Percentiles rank a stretch among this genome's conserved stretches.
Evolutionary conservation across 2,113 vertebrate genomes (phyloP).

Genomic region (Isichthys henryi): DNA sequence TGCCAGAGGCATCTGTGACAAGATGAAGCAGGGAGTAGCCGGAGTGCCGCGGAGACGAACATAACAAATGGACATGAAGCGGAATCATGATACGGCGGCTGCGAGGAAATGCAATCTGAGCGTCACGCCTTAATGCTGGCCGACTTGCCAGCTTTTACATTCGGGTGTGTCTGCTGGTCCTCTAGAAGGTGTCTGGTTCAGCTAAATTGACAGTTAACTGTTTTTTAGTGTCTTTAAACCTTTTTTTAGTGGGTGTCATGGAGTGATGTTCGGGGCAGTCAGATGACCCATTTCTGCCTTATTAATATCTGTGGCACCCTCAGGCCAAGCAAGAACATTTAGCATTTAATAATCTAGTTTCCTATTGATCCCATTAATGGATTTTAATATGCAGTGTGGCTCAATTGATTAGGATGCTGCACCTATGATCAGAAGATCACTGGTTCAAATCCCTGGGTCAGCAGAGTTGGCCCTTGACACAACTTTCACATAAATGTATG

Average conservation of each 20-base stretch:
- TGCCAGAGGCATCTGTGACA: constrained; percentile 28
- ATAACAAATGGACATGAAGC: constrained; percentile 9
- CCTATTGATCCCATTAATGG: neutral
- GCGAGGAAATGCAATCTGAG: neutral
- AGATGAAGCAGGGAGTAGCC: constrained; percentile 38
- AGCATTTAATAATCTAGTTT: neutral
- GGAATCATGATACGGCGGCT: neutral
- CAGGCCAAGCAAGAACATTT: neutral
- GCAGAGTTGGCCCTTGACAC: neutral
- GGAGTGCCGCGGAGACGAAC: neutral
- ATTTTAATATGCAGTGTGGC: neutral
- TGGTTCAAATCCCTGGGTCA: neutral
- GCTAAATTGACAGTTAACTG: constrained; percentile 5
- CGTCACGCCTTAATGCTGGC: neutral
- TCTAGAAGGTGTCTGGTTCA: neutral
- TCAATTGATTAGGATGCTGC: neutral
- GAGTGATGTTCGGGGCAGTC: neutral
- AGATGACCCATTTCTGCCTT: constrained; percentile 5
- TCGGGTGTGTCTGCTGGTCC: neutral
- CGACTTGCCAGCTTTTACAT: neutral
- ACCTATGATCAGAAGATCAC: neutral
- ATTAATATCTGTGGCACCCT: neutral
- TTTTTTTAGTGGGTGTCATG: neutral
- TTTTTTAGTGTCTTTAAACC: neutral
- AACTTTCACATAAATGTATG: neutral